Base-by-base conservation (phyloP, 2,888 invertebrate genomes). In the Congeria kusceri region DNA sequence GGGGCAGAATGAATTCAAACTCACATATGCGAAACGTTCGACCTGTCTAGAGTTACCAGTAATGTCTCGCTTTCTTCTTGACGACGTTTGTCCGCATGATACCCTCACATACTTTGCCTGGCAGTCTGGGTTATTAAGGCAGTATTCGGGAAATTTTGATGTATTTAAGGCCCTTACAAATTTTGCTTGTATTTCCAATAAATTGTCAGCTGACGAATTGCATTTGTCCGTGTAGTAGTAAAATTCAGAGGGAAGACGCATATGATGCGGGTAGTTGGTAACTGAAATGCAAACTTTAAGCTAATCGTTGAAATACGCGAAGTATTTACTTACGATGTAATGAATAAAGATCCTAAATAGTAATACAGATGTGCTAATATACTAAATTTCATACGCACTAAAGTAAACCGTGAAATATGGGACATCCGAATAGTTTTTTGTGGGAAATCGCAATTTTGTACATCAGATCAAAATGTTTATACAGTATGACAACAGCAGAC, bases 211-310 rank as follows among this genome's bases (percentile, higher is more conserved):
- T 3, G 78, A 69, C 18, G 72, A 74, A 64, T 77, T 75, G 49
- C 83, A 83, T 58, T 77, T 46, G 46, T 68, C 79, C 18, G 76
- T 73, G 27, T 71, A 83, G 69, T 83, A 83, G 64, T 71, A 80
- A n/a, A 79, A 39, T 15, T 79, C 79, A n/a, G 77, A 77, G 9
- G 66, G 72, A 29, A 83, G 66, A 44, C 67, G 39, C 74, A 79
- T 53, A 13, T 27, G 29, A n/a, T 46, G 28, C 11, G 49, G 57
- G 9, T 20, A 39, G 29, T 27, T 53, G 53, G 62, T 53, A 27
- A 18, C 56, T 66, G 20, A 32, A 29, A 29, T n/a, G 27, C 25
- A 46, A 39, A 39, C 9, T 3, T 13, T 13, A 32, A 32, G 32
- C 39, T 39, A 11, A 39, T 9, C 39, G n/a, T n/a, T n/a, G n/a